phyloP scores from a whole-genome alignment of 2,888 invertebrate species.

The Slavum lentiscoides region DNA sequence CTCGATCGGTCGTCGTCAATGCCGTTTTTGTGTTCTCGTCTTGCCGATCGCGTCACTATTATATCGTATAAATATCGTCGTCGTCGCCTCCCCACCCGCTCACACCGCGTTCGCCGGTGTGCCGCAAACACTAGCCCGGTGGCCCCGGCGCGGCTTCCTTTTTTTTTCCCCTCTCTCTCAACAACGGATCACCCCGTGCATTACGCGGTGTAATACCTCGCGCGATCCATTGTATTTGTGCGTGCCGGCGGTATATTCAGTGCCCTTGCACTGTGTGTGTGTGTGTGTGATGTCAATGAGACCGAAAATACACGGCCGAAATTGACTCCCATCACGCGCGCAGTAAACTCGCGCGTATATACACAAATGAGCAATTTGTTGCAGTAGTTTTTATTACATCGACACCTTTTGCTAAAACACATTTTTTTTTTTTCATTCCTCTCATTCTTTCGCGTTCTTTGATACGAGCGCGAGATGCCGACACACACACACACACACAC shows the following conservation, averaged over 20 bases:
- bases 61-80: slow-evolving; percentile 9
- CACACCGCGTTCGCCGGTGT: not conserved
- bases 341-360: not conserved
- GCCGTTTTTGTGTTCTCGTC: not conserved
- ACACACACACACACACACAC: slow-evolving; percentile 48
- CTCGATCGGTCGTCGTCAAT: not conserved
- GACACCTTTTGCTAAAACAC: slow-evolving; percentile 53
- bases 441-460: slow-evolving; percentile 17
- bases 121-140: slow-evolving; percentile 40
- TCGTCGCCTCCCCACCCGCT: not conserved
- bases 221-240: not conserved
- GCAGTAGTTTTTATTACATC: slow-evolving; percentile 53
- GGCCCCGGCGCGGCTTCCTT: slow-evolving; percentile 33
- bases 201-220: not conserved
- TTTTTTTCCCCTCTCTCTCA: not conserved
- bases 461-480: slow-evolving; percentile 34
- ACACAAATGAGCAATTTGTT: slow-evolving; percentile 45
- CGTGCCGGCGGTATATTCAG: not conserved
- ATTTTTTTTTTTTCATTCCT: slow-evolving; percentile 11
- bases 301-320: slow-evolving; percentile 45
- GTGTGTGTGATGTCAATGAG: slow-evolving; percentile 33
- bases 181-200: slow-evolving; percentile 14
- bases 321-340: slow-evolving; percentile 31
- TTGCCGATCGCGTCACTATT: slow-evolving; percentile 22
- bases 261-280: not conserved